A percentile compares a stretch with the other conserved stretches of the same genome.
These are phyloP conservation scores for Sinocyclocheilus anophthalmus DNA, from an alignment of 2,113 vertebrate genomes.

Conservation along the genomic window DNA sequence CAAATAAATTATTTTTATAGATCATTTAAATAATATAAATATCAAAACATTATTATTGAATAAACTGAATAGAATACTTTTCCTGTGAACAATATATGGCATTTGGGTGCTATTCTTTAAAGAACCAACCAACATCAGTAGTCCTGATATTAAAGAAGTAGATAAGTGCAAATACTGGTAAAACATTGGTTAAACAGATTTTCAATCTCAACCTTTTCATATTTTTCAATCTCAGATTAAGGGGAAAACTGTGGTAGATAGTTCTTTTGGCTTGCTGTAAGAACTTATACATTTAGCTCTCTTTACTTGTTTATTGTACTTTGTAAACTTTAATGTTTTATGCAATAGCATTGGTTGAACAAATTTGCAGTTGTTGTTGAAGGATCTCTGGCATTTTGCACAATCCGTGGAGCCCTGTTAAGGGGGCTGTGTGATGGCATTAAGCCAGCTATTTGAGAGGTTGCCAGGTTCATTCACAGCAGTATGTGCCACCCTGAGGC, in stretches of 20 bases:
- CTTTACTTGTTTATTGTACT: too few relatives aligned
- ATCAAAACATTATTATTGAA: neutral
- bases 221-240: neutral
- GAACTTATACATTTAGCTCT: neutral
- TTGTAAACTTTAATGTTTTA: too few relatives aligned
- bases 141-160: neutral
- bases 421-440: conserved; percentile 38
- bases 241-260: neutral
- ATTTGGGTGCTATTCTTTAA: neutral
- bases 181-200: neutral
- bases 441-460: conserved; percentile 44
- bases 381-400: neutral
- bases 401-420: neutral
- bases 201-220: neutral
- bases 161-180: too few relatives aligned
- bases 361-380: neutral
- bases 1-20: neutral
- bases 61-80: neutral
- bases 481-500: conserved; percentile 31
- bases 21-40: neutral
- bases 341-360: neutral
- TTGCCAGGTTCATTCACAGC: conserved; percentile 59
- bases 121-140: neutral
- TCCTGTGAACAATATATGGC: neutral
- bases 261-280: neutral